Conservation (phyloP, 2,113 vertebrate genomes). For the Xenotilapia caudafasciata region DNA sequence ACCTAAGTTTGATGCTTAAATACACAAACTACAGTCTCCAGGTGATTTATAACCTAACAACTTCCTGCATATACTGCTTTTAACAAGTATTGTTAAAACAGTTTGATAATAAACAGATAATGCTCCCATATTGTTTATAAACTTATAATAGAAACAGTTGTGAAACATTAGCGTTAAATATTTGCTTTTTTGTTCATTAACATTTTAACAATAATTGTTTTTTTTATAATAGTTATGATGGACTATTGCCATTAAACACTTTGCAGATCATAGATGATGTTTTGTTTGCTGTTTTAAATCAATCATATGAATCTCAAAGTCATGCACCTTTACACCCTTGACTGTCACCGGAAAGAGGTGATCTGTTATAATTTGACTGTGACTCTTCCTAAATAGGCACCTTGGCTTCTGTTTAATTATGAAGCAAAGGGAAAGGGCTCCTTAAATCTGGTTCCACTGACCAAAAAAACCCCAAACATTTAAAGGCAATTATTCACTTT, state of each 20-base stretch:
- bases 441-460: not conserved
- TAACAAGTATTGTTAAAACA: not conserved
- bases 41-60: not conserved
- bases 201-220: not conserved
- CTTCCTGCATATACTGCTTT: not conserved
- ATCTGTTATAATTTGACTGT: not conserved
- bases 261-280: not conserved
- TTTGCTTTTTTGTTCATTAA: not conserved
- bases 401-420: conserved; percentile 26
- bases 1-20: not conserved
- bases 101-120: not conserved
- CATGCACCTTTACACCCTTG: not conserved
- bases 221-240: not conserved
- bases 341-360: not conserved
- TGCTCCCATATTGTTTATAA: not conserved
- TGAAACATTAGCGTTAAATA: not conserved
- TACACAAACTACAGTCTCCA: not conserved
- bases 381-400: conserved; percentile 10
- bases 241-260: not conserved
- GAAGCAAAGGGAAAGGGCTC: not conserved
- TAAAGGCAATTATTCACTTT: not conserved
- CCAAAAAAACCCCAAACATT: not conserved
- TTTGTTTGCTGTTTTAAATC: not conserved
- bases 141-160: not conserved
- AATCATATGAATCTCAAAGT: not conserved